Evolutionary conservation across 2,797 vertebrate genomes (phyloP).

Genomic region (Sorex maritimensis): DNA sequence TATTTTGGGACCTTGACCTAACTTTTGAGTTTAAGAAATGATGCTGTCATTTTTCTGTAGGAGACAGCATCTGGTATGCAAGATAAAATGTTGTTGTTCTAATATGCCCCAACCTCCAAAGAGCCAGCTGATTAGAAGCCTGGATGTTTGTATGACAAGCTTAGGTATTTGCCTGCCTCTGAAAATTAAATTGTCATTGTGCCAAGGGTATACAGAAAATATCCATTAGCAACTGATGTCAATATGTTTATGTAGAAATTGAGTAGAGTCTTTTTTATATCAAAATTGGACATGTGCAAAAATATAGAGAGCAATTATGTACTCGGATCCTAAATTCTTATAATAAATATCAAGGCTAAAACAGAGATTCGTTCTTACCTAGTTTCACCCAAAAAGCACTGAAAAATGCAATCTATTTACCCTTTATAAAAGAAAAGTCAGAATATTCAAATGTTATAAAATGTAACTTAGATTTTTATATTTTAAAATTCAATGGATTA

Average conservation of each 20-base stretch:
- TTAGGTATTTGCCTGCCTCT: constrained; percentile 72
- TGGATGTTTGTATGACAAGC: constrained; percentile 71
- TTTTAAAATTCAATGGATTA: constrained; percentile 45
- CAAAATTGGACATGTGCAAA: constrained; percentile 40
- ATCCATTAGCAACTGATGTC: constrained; percentile 70
- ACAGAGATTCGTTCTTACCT: background rate
- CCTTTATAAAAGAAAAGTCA: background rate
- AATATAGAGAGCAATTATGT: constrained; percentile 48
- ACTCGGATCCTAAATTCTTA: constrained; percentile 42
- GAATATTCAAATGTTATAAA: background rate
- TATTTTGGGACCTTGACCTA: constrained; percentile 66
- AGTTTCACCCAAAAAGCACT: background rate
- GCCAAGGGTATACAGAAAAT: constrained; percentile 69
- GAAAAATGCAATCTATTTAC: background rate
- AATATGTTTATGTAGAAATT: constrained; percentile 58
- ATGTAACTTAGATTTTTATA: background rate
- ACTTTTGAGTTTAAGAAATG: constrained; percentile 61
- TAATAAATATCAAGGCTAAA: constrained; percentile 53
- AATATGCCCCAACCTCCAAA: constrained; percentile 35
- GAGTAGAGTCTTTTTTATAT: constrained; percentile 64
- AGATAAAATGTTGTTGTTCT: constrained; percentile 67
- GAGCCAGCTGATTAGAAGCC: constrained; percentile 48
- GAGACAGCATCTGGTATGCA: constrained; percentile 62
- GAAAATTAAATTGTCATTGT: constrained; percentile 84
- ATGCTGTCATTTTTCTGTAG: constrained; percentile 62